phyloP scores from a whole-genome alignment of 1,140 invertebrate species.

The Drosophila sp. region DNA sequence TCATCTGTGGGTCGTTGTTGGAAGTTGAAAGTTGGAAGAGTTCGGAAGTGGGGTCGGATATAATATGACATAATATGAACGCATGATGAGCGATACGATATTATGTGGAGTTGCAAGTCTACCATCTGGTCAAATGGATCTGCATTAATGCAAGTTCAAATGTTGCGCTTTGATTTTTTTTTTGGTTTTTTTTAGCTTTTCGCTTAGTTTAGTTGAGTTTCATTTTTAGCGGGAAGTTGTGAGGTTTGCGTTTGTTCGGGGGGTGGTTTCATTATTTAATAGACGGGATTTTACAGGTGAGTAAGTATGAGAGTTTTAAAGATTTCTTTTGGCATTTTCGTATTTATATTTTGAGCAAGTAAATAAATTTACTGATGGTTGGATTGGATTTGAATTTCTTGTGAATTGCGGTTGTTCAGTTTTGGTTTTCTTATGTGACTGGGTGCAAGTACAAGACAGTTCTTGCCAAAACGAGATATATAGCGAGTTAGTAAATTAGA shows the following conservation, averaged over 20 bases:
- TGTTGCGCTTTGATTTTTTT: slow-evolving; percentile 65
- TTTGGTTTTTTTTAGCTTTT: slow-evolving; percentile 31
- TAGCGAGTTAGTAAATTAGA: slow-evolving; percentile 22
- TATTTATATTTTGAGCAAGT: slow-evolving; percentile 44
- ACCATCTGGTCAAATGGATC: slow-evolving; percentile 83
- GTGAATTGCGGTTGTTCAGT: slow-evolving; percentile 32
- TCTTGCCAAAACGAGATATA: slow-evolving; percentile 63
- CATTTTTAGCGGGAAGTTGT: slow-evolving; percentile 53
- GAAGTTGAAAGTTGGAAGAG: slow-evolving; percentile 34
- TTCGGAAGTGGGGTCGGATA: slow-evolving; percentile 30
- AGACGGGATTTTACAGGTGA: slow-evolving; percentile 72
- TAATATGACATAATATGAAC: slow-evolving; percentile 78
- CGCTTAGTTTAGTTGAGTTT: slow-evolving; percentile 54
- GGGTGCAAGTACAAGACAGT: slow-evolving; percentile 70
- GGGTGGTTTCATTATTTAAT: slow-evolving; percentile 31
- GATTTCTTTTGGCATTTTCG: slow-evolving; percentile 38
- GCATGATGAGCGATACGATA: slow-evolving; percentile 83
- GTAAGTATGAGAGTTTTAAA: slow-evolving; percentile 56
- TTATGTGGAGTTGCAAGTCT: slow-evolving; percentile 85
- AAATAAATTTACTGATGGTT: slow-evolving; percentile 51
- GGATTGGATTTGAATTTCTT: slow-evolving; percentile 24
- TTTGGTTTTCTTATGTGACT: slow-evolving; percentile 38
- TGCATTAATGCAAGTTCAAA: slow-evolving; percentile 82
- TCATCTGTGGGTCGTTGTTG: slow-evolving; percentile 21
- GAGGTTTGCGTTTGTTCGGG: slow-evolving; percentile 9